Conservation (phyloP, 2,113 vertebrate species). For the Zosterops pallidus region DNA sequence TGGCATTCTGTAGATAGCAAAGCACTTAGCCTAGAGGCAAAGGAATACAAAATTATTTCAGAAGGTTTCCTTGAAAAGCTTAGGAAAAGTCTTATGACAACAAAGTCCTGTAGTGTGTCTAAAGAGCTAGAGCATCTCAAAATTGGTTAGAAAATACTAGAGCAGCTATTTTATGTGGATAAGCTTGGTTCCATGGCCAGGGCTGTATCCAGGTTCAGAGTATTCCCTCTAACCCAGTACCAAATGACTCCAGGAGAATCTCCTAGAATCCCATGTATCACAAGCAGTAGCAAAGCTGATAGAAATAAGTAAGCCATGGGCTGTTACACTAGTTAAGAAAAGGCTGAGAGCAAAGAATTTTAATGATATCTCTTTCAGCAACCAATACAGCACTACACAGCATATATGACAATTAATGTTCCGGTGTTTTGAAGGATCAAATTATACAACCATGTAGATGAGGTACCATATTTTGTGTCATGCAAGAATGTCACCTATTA, state of each 20-base stretch:
- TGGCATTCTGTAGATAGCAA: not conserved
- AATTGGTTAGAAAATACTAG: not conserved
- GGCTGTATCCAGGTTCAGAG: not conserved
- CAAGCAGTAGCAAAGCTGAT: accelerated
- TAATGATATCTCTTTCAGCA: not conserved
- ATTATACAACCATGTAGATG: not conserved
- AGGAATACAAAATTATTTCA: not conserved
- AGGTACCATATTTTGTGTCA: not conserved
- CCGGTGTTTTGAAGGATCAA: not conserved
- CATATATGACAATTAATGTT: not conserved
- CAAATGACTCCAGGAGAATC: not conserved
- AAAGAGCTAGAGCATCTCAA: not conserved
- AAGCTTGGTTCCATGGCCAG: not conserved
- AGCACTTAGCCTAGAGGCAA: not conserved
- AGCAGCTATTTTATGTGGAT: not conserved
- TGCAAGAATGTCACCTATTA: not conserved
- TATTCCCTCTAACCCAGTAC: not conserved
- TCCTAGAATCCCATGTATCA: not conserved
- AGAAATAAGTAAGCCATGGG: not conserved
- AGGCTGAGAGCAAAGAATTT: not conserved
- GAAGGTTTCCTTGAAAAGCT: not conserved
- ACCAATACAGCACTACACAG: not conserved
- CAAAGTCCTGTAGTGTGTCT: not conserved
- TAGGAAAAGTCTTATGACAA: not conserved
- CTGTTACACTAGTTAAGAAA: not conserved